These are phyloP conservation scores for Xestia ashworthii DNA, from an alignment of 2,888 invertebrate species.

Conservation along the genomic window DNA sequence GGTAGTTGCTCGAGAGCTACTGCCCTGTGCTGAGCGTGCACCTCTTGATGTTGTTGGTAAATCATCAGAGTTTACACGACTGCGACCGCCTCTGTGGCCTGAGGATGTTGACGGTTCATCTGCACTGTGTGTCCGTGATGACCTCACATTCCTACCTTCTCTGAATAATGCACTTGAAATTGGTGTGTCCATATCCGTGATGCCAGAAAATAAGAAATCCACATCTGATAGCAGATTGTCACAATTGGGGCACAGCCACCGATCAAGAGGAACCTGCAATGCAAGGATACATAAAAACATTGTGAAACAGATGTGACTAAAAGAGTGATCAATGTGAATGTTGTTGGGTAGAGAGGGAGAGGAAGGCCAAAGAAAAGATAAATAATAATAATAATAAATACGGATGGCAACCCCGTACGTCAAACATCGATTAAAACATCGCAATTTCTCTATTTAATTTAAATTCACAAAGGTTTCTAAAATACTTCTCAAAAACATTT, in stretches of 20 bases:
- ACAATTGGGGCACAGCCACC: slow-evolving; percentile 97
- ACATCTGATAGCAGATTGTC: slow-evolving; percentile 80
- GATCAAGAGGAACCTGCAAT: slow-evolving; percentile 93
- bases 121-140: slow-evolving; percentile 58
- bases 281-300: slow-evolving; percentile 1
- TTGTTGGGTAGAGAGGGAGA: not conserved
- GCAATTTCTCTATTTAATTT: no score
- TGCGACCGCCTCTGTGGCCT: slow-evolving; percentile 63
- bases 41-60: slow-evolving; percentile 70
- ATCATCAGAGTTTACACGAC: slow-evolving; percentile 51
- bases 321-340: not conserved
- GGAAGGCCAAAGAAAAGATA: not conserved
- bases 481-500: no score
- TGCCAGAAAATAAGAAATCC: slow-evolving; percentile 86
- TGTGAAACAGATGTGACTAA: not conserved
- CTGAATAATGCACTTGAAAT: slow-evolving; percentile 47
- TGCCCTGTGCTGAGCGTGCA: slow-evolving; percentile 42
- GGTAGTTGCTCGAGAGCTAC: slow-evolving; percentile 53
- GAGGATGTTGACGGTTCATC: slow-evolving; percentile 79
- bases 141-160: slow-evolving; percentile 42
- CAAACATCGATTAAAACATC: no score
- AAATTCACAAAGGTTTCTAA: no score
- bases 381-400: no score
- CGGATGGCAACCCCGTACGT: no score
- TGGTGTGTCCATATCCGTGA: slow-evolving; percentile 64